Conservation (phyloP, 2,113 vertebrate genomes). For the Hipposideros armiger region DNA sequence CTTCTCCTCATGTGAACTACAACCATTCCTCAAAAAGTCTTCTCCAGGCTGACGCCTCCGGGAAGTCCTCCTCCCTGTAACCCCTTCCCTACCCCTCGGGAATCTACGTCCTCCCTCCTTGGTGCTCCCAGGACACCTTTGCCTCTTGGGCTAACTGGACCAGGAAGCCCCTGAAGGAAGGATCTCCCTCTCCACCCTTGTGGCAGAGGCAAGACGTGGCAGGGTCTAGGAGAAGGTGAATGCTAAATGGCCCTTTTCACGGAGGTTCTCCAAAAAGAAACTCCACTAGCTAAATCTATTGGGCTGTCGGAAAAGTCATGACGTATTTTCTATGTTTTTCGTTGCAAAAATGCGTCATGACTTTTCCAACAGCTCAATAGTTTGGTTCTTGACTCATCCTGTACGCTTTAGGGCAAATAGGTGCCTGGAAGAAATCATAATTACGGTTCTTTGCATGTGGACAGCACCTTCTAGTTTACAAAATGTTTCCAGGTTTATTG, state of each 20-base stretch:
- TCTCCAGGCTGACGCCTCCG: background rate
- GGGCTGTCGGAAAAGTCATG: too few species aligned
- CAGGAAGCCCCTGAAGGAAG: background rate
- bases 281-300: background rate
- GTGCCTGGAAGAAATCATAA: background rate
- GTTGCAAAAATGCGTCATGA: too few species aligned
- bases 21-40: background rate
- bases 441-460: background rate
- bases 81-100: too few species aligned
- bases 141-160: background rate
- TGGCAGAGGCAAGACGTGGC: accelerated
- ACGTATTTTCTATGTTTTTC: too few species aligned
- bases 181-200: background rate
- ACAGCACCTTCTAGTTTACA: background rate
- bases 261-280: background rate
- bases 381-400: background rate
- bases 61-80: background rate
- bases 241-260: background rate
- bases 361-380: too few species aligned
- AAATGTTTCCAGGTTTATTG: background rate
- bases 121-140: background rate
- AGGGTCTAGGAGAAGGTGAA: background rate
- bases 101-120: background rate
- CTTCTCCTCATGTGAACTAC: background rate
- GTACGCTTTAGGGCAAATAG: background rate